Base-by-base conservation (phyloP, 2,797 vertebrate genomes). In the Knipowitschia caucasica region DNA sequence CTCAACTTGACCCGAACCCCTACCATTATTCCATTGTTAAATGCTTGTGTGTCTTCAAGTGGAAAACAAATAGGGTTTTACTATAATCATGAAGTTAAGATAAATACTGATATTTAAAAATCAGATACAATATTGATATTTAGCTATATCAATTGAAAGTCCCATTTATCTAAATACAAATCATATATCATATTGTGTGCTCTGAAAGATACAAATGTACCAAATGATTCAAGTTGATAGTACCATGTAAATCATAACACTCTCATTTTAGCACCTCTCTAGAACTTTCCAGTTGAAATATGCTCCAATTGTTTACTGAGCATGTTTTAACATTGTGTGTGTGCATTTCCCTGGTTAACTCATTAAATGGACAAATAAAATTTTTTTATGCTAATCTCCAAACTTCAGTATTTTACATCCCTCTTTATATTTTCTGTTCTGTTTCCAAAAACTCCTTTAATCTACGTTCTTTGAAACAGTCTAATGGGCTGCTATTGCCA, bases 401-500 rank as follows among this genome's bases (percentile, higher is more conserved):
- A 17, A 38, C n/a, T 40, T 14, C 6, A n/a, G 21, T 40, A 20
- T 56, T 33, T 55, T 39, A 38, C 20, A 18, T 15, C n/a, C 5
- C 56, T 45, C 38, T 21, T 3, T 8, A 38, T 57, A 24, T 42
- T n/a, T 53, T n/a, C 43, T 14, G 25, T n/a, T 52, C 42, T 25
- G 21, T 50, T 17, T 53, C 25, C 44, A 64, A 71, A 58, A 52
- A 57, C 27, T 26, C 24, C 52, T 11, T 39, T 39, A 39, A 39
- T 53, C 45, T 53, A 42, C 44, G 3, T 54, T 66, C 51, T 78
- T 56, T 64, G 35, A 69, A 52, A 54, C 12, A 18, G 56, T 59
- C 55, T 53, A 57, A 20, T 67, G 63, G 46, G 65, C 57, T 63
- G 52, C 50, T 70, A 73, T 73, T 73, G 42, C 57, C 52, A 54